Conservation (phyloP, 2,113 vertebrate species). For the Elachura formosa region DNA sequence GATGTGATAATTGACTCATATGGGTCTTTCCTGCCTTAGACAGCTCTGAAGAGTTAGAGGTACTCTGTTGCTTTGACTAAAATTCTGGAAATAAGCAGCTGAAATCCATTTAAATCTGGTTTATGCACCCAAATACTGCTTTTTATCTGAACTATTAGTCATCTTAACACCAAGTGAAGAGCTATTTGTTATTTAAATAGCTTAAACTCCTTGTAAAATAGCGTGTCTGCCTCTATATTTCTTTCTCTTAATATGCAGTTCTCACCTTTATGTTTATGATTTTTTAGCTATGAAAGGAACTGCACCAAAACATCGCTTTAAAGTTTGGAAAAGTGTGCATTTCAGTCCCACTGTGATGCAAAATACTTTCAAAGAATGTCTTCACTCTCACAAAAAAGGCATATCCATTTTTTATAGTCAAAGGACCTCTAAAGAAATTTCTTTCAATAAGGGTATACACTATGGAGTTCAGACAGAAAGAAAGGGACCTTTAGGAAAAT, state of each 20-base stretch:
- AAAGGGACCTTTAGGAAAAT: background rate
- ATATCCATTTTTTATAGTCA: background rate
- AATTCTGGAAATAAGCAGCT: background rate
- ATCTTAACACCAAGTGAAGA: background rate
- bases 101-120: conserved; percentile 5
- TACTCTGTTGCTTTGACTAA: background rate
- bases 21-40: background rate
- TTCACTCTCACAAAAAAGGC: background rate
- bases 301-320: background rate
- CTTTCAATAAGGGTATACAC: background rate
- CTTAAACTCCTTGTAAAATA: background rate
- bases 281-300: background rate
- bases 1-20: background rate
- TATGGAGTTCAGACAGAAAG: background rate
- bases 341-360: background rate
- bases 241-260: background rate
- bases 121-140: background rate
- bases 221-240: background rate
- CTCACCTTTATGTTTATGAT: background rate
- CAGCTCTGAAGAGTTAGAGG: background rate
- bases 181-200: conserved; percentile 23
- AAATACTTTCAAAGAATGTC: background rate
- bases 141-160: conserved; percentile 10
- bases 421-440: background rate
- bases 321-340: background rate